Base-by-base conservation (phyloP, 2,113 vertebrate genomes). In the Eptatretus burgeri region DNA sequence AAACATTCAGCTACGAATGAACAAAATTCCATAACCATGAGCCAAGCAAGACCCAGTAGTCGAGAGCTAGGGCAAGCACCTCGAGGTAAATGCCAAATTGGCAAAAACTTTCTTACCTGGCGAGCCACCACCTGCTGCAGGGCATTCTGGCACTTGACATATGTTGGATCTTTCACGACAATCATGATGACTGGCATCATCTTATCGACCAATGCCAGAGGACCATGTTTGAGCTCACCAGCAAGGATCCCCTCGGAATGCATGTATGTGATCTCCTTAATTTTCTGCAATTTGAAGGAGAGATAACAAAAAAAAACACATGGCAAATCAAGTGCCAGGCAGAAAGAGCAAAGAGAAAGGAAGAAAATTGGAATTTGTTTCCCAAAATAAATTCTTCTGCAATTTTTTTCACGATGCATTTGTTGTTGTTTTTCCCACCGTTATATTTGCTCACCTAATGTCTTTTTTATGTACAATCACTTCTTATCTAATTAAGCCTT, bases 211-310 rank as follows among this genome's bases (percentile, higher is more conserved):
- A 66, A 27, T 12, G 65, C 65, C 50, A 66, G 10, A 13, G 65
- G 62, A 2, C 65, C 65, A 5, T 66, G 65, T 13, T 66, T 66
- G 50, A 66, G 19, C 50, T 66, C 65, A 14, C 65, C 65, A 1
- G 65, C 65, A 20, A 66, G 49, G 62, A 66, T 66, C 13, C 65
- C 65, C 50, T 66, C 65, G 10, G 65, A 66, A 51, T 66, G 65
- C 65, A 66, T 66, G 62, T 63, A 66, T 11, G 65, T 66, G 14
- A 66, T 66, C 41, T 66, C 65, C 65, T 66, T 66, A 49, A 66
- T 66, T 64, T 66, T 66, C 65, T 66, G 62, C 62, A 66, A 63
- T 27, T 13, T 14, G 9, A 64, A 63, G 51, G 62, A 51, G 50
- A 12, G 12, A 62, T 49, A 50, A 2, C 4, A 50, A 49, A 66